A percentile compares a stretch with the other conserved stretches of the same genome.
Conservation (phyloP, 2,888 invertebrate species). For the Doris montereyensis region DNA sequence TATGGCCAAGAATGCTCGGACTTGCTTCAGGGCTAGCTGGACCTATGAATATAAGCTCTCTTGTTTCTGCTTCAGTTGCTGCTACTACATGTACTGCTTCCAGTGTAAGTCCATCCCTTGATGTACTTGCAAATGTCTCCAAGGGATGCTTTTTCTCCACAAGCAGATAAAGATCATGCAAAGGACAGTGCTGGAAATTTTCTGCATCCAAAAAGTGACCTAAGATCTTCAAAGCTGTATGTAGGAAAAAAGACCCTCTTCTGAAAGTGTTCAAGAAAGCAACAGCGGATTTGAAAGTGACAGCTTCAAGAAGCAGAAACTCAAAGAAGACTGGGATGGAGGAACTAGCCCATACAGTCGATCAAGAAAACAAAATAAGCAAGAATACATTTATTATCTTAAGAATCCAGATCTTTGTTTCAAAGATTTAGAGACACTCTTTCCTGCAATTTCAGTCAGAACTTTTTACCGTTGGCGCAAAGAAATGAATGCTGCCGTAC, state of each 20-base stretch:
- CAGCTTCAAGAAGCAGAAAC: no score
- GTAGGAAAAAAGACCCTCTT: no score
- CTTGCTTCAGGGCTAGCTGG: slow-evolving; percentile 12
- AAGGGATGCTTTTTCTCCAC: no score
- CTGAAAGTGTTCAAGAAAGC: no score
- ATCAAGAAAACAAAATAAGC: slow-evolving; percentile 42
- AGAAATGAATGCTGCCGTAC: slow-evolving; percentile 45
- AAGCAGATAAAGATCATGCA: no score
- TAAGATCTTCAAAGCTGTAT: no score
- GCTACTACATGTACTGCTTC: slow-evolving; percentile 2
- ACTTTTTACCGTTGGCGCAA: slow-evolving; percentile 50
- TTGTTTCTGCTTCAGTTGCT: neutral
- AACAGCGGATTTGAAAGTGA: no score
- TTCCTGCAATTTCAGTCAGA: slow-evolving; percentile 45
- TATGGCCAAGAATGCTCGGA: slow-evolving; percentile 40
- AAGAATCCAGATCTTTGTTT: slow-evolving; percentile 44
- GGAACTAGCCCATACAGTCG: slow-evolving; percentile 20
- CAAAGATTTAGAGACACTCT: slow-evolving; percentile 40
- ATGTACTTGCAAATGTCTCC: no score
- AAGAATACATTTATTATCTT: slow-evolving; percentile 46
- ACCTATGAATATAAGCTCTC: slow-evolving; percentile 1
- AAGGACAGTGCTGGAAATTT: no score
- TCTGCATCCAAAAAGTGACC: no score
- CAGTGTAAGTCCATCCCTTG: no score
- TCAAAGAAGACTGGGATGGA: no score